Evolutionary conservation across 2,797 vertebrate species (phyloP).

Genomic region (Tenualosa ilisha): DNA sequence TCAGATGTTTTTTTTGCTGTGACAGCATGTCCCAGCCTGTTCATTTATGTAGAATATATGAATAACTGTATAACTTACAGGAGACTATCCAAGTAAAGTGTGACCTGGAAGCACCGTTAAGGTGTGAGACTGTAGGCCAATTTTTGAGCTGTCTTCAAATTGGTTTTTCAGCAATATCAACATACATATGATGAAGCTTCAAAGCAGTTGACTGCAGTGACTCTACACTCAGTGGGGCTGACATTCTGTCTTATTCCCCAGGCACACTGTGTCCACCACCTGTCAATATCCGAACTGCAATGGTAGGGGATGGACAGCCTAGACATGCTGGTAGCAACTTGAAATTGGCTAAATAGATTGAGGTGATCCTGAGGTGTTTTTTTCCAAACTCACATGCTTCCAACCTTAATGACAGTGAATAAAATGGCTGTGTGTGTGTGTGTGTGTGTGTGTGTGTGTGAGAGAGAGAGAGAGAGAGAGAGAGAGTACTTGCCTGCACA

Average conservation of each 20-base stretch:
- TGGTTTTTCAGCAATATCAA: neutral
- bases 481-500: neutral
- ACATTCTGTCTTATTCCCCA: neutral
- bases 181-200: neutral
- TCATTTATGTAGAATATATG: no score
- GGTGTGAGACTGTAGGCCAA: no score
- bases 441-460: neutral
- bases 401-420: neutral
- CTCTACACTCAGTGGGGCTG: neutral
- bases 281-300: neutral
- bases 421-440: neutral
- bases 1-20: neutral
- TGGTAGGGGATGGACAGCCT: neutral
- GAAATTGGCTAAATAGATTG: neutral
- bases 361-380: neutral
- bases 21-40: neutral
- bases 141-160: no score
- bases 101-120: no score
- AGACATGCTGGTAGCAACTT: neutral
- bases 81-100: no score
- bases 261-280: neutral
- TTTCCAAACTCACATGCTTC: neutral
- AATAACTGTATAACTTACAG: no score
- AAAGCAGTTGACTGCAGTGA: neutral
- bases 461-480: neutral